Evolutionary conservation across 2,113 vertebrate genomes (phyloP), one percentile per base, ranked within the genome.

Genomic region (Heloderma charlesbogerti): DNA sequence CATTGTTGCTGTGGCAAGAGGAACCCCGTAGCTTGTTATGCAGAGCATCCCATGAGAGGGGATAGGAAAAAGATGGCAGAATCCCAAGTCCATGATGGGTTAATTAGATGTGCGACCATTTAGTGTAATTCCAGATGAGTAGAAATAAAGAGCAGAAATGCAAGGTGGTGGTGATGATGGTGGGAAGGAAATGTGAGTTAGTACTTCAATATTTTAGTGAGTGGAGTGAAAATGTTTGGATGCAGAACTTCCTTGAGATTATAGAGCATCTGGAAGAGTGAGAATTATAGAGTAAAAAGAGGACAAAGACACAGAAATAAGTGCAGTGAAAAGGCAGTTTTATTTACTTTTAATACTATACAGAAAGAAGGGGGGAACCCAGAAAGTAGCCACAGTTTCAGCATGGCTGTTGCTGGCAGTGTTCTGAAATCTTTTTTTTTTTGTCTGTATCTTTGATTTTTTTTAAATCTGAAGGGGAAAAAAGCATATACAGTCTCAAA

Each of bases 271-370:
- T 89, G 88, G 86, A 96, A 93, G 91, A 94, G 92, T 94, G 91
- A 91, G 92, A 94, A 97, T 95, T 95, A 95, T 90, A 97, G 97
- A 98, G 97, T 94, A 98, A 98, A 92, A 90, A 96, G 95, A 96
- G 97, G 96, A 96, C 96, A 98, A 97, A 98, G 97, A 98, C 98
- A 95, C 94, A 96, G 96, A 96, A 93, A 96, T 96, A 95, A 97
- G 95, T 93, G 97, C 97, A 96, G 97, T 98, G 98, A 97, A 98
- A 98, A 98, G 96, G 97, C 97, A 97, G 98, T 98, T 97, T 98
- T 98, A 98, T 98, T 98, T 97, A 97, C 98, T 98, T 97, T 96
- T 96, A 97, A 97, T 97, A 98, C 95, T 97, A 98, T 98, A 98
- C 98, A 98, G 97, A 98, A 66, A 90, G 89, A 90, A 90, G 84